phyloP scores from a whole-genome alignment of 2,888 invertebrate genomes.

The Drosophila meridiana region DNA sequence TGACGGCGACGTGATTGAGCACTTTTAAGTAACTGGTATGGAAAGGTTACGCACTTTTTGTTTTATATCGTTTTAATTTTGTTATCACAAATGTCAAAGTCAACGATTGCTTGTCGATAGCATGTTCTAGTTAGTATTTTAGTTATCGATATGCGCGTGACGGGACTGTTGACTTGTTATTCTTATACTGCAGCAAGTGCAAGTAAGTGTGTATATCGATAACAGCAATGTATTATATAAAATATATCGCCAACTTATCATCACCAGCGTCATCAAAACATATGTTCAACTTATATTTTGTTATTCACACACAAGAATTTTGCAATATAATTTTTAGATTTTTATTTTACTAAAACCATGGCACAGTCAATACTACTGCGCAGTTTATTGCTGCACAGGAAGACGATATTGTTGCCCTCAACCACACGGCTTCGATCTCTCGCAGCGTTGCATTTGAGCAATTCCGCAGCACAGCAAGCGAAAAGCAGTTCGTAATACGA shows the following conservation, averaged over 20 bases:
- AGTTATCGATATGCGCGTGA: not conserved
- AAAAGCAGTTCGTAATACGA: constrained; percentile 45
- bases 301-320: constrained; percentile 32
- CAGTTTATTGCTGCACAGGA: constrained; percentile 53
- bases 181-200: not conserved
- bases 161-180: not conserved
- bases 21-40: constrained; percentile 47
- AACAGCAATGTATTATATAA: constrained; percentile 25
- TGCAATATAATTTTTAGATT: constrained; percentile 16
- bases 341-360: constrained; percentile 49
- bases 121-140: not conserved
- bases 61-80: constrained; percentile 35
- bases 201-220: not conserved
- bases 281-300: constrained; percentile 48
- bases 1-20: constrained; percentile 61
- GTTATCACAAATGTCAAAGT: constrained; percentile 19
- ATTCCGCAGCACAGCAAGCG: constrained; percentile 35
- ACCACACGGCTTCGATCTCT: constrained; percentile 35
- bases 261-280: constrained; percentile 43
- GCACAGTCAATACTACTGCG: constrained; percentile 70
- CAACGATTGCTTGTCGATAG: constrained; percentile 37
- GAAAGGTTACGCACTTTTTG: constrained; percentile 35
- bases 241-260: constrained; percentile 35
- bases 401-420: constrained; percentile 32
- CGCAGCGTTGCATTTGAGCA: constrained; percentile 45